Evolutionary conservation across 2,113 vertebrate species (phyloP).

Genomic region (Alces alces): DNA sequence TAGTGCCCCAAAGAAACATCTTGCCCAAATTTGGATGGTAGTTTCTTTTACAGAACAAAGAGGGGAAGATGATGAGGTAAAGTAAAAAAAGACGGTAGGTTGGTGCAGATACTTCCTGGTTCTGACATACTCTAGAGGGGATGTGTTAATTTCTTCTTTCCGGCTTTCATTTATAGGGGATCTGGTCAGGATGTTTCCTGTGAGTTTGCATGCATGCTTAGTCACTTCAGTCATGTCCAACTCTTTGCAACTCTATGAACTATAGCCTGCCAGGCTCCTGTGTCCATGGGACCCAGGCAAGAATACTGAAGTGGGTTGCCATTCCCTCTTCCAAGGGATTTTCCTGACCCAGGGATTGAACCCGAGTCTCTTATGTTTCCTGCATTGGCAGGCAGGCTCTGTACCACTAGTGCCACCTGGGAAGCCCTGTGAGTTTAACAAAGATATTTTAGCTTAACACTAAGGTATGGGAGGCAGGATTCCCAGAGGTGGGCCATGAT

Average conservation of each 20-base stretch:
- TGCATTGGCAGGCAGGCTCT: background rate
- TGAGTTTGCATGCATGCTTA: background rate
- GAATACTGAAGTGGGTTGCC: background rate
- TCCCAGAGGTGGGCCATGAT: background rate
- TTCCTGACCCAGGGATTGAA: background rate
- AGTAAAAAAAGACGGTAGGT: background rate
- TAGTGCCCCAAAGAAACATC: background rate
- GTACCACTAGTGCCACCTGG: background rate
- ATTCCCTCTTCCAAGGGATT: background rate
- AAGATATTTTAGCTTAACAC: background rate
- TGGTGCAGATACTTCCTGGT: background rate
- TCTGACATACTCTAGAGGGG: background rate
- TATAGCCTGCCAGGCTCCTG: background rate
- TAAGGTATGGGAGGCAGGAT: background rate
- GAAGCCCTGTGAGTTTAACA: background rate
- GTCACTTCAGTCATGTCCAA: background rate
- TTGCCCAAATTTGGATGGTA: background rate
- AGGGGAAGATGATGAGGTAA: background rate
- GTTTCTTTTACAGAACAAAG: background rate
- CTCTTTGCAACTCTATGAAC: background rate
- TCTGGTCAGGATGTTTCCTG: background rate
- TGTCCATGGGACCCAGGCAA: background rate
- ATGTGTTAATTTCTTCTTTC: background rate
- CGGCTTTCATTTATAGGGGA: background rate
- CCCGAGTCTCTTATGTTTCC: background rate